Evolutionary conservation across 2,113 vertebrate species (phyloP), one percentile per base, ranked within the genome.

Genomic region (Sander vitreus): DNA sequence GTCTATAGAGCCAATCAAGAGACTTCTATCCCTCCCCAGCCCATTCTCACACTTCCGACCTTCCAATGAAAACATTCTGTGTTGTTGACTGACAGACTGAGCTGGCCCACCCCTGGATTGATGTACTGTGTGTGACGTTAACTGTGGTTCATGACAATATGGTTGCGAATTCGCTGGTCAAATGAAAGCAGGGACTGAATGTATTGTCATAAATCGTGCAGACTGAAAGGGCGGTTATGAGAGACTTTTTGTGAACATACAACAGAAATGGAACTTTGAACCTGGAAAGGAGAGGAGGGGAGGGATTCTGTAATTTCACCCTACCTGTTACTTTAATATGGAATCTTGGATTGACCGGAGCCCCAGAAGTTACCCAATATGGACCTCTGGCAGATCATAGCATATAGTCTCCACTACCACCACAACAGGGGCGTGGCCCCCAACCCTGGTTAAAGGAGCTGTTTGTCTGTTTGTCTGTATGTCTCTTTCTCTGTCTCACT

Each of bases 1-100:
- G 98, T 94, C 97, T 99, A 97, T 99, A 99, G 96, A 97, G 91
- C 81, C 89, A 70, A 60, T 76, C 64, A 45, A 75, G 33, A 87
- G 93, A 93, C 94, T 91, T 75, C 75, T 90, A 30, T 82, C 85
- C 88, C 81, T 88, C 85, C 85, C 80, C 59, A 43, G 75, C 63
- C 84, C 80, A 57, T 78, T 76, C 76, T 82, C 85, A 75, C 81
- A 76, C 80, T 80, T 86, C 86, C 76, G 73, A 91, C 78, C 65
- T 78, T 88, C 82, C 81, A 76, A 78, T 82, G 82, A 89, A 87
- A 78, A 85, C 87, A 83, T 91, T 85, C 63, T 91, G 88, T 86
- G 89, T 90, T 82, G 83, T 84, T 86, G 87, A 91, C 83, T 85
- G 90, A 85, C 87, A 70, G 90, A 80, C 84, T 50, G 87, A 87